A percentile compares a stretch with the other conserved stretches of the same genome.
phyloP scores from a whole-genome alignment of 2,113 vertebrate species.

The Melanotaenia duboulayi region DNA sequence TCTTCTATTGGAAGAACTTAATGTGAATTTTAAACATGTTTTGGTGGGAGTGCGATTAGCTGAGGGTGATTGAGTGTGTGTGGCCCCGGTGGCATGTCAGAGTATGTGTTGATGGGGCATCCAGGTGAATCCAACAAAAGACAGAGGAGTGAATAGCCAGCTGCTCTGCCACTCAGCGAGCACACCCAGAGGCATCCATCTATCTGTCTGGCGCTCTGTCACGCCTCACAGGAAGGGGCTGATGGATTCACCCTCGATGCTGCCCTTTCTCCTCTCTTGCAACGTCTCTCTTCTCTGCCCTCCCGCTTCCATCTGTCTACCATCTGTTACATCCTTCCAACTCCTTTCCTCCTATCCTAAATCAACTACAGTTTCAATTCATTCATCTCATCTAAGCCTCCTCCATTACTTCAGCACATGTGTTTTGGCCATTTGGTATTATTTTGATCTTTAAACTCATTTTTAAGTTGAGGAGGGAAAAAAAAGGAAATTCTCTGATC shows the following conservation, averaged over 20 bases:
- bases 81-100: conserved; percentile 37
- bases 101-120: conserved; percentile 50
- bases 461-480: neutral
- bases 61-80: conserved; percentile 20
- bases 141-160: conserved; percentile 52
- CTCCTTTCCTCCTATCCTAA: conserved; percentile 27
- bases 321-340: conserved; percentile 66
- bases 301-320: conserved; percentile 70
- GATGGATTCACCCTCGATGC: conserved; percentile 68
- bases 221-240: conserved; percentile 63
- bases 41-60: conserved; percentile 9
- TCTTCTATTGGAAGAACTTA: conserved; percentile 15
- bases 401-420: conserved; percentile 13
- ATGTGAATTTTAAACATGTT: conserved; percentile 47
- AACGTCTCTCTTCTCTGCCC: conserved; percentile 41
- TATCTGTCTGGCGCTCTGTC: conserved; percentile 60
- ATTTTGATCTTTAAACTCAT: conserved; percentile 4
- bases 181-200: conserved; percentile 64
- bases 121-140: conserved; percentile 61
- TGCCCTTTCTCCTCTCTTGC: conserved; percentile 60
- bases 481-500: neutral
- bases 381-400: neutral
- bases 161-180: conserved; percentile 55
- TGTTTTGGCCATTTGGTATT: neutral
- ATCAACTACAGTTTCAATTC: conserved; percentile 31